Conservation (phyloP, 2,797 vertebrate genomes). For the Falco novaeseelandiae region DNA sequence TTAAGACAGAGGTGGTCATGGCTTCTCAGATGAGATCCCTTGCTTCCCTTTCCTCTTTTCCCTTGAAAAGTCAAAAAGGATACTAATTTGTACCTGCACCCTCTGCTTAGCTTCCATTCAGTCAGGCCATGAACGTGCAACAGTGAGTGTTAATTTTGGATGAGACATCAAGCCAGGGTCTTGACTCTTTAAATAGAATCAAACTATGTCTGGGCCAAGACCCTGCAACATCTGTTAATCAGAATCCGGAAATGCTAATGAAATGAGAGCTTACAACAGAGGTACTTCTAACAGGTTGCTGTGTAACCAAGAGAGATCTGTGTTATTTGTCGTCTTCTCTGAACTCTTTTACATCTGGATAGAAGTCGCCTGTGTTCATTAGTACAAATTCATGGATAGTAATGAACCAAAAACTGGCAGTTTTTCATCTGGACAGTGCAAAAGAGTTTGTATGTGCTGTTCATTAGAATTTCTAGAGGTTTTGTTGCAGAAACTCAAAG, state of each 20-base stretch:
- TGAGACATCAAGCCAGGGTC: neutral
- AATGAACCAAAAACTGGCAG: neutral
- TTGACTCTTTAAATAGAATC: neutral
- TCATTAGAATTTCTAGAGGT: neutral
- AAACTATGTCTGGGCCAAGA: neutral
- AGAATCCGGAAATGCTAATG: slow-evolving; percentile 1
- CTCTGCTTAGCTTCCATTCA: neutral
- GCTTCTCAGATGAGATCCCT: neutral
- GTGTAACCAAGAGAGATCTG: neutral
- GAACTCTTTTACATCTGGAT: neutral
- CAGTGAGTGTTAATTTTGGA: neutral
- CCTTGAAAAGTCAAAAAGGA: neutral
- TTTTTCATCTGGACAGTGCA: neutral
- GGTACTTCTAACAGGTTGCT: neutral
- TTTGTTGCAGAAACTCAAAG: neutral
- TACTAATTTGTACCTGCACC: neutral
- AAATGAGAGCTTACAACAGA: neutral
- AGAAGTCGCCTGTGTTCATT: neutral
- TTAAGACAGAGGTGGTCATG: neutral
- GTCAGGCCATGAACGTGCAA: neutral
- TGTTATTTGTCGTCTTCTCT: neutral
- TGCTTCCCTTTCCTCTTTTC: neutral
- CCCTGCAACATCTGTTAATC: neutral
- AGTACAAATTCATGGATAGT: neutral
- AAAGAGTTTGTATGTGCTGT: neutral